Percentiles rank a stretch among this genome's conserved stretches.
phyloP scores from a whole-genome alignment of 2,113 vertebrate species.

The zebrafish (Danio rerio) region DNA sequence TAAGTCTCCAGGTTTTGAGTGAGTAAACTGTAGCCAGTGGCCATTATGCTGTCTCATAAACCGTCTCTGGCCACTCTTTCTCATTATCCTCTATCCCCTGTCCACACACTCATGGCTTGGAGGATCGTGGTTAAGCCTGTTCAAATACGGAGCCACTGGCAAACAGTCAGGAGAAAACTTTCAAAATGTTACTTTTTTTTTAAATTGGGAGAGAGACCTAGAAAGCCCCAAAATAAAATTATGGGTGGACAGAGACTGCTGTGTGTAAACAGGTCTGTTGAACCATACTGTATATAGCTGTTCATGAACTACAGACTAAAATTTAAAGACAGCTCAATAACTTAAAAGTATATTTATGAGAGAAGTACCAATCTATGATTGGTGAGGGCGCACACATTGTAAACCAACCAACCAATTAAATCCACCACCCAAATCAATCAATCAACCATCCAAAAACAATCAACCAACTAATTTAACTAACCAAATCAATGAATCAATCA shows the following conservation, averaged over 20 bases:
- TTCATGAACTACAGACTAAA: too few species aligned
- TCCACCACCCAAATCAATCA: too few species aligned
- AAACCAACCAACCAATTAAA: too few species aligned
- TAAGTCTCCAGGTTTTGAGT: slow-evolving; percentile 24
- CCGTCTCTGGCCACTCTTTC: slow-evolving; percentile 8
- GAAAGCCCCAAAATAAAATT: neutral
- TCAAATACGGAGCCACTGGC: slow-evolving; percentile 5
- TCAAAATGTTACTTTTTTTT: slow-evolving; percentile 22
- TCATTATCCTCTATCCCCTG: slow-evolving; percentile 21
- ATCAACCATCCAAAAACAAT: too few species aligned
- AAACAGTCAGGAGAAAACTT: slow-evolving; percentile 29
- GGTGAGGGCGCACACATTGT: too few species aligned
- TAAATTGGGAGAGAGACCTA: neutral
- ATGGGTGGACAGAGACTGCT: neutral
- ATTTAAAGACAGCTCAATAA: too few species aligned
- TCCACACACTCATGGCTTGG: neutral
- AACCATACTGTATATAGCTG: neutral
- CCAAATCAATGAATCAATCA: too few species aligned
- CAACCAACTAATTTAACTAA: too few species aligned
- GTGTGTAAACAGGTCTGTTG: neutral
- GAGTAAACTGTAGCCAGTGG: slow-evolving; percentile 23
- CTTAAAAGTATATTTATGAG: too few species aligned
- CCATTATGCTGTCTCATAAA: slow-evolving; percentile 28
- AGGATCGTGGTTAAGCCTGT: neutral
- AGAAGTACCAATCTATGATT: too few species aligned